Conservation (phyloP, 1,140 invertebrate genomes). For the Euura saliciscinereae region DNA sequence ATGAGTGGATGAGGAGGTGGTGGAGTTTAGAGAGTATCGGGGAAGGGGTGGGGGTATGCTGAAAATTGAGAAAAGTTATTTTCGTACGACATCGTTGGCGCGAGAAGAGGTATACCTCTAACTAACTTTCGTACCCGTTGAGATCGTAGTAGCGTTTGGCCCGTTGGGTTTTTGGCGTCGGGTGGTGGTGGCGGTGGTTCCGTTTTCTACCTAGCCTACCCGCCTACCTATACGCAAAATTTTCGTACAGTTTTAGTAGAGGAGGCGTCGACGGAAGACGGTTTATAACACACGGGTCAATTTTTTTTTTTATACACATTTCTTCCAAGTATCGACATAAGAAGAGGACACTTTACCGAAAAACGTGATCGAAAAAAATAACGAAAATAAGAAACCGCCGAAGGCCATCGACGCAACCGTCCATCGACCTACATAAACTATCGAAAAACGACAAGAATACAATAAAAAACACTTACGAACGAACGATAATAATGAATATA, state of each 20-base stretch:
- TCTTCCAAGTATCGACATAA: not conserved
- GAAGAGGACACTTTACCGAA: not conserved
- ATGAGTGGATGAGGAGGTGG: too few relatives aligned
- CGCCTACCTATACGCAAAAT: too few relatives aligned
- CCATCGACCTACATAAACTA: not conserved
- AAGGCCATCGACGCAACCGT: constrained; percentile 11
- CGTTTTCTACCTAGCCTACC: not conserved
- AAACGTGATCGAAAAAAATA: constrained; percentile 39
- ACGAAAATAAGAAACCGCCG: constrained; percentile 26
- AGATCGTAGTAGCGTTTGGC: not conserved
- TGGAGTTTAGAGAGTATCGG: too few relatives aligned
- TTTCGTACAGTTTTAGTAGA: constrained; percentile 49
- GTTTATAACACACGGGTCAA: not conserved
- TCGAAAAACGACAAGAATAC: constrained; percentile 11
- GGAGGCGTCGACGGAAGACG: constrained; percentile 53
- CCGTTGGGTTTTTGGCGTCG: constrained; percentile 1
- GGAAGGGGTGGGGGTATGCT: too few relatives aligned
- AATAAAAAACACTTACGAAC: constrained; percentile 19
- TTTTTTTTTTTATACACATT: not conserved
- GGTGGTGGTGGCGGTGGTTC: constrained; percentile 29
- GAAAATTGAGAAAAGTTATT: not conserved
- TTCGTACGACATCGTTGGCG: not conserved
- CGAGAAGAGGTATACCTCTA: not conserved
- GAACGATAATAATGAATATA: not conserved
- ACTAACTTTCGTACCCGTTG: not conserved